Evolutionary conservation across 2,888 invertebrate genomes (phyloP), one percentile per base, ranked within the genome.

Genomic region (Monochamus alternatus): DNA sequence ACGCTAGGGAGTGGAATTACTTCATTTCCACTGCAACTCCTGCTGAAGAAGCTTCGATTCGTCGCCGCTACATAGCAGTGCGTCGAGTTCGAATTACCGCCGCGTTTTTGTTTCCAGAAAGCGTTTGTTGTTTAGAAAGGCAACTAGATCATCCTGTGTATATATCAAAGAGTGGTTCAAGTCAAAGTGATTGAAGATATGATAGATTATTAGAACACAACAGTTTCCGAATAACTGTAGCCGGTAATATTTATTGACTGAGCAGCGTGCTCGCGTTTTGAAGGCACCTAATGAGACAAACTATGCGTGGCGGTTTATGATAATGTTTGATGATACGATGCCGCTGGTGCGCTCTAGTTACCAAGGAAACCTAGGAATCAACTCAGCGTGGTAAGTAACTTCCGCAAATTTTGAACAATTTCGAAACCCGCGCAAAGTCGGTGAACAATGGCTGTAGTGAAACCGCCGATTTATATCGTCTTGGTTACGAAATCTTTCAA

Each of bases 321-420:
- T 72, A 70, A 68, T 73, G 74, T 78, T 79, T 82, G 78, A 83
- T 83, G 86, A 84, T 86, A 38, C 14, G 55, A 55, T 55, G 7
- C 55, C 55, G 12, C 22, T 55, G 55, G 55, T 14, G 85, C 85
- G 87, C 86, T 87, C 87, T 81, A 87, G 84, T 87, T 87, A 82
- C 85, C 83, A 85, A 85, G 83, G 84, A 84, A 86, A 84, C 82
- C 84, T 78, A 76, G 78, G 79, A 74, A 83, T 83, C 82, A 85
- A 83, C 81, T 79, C 83, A 79, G 81, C 85, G 85, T 85, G 85
- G 84, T 86, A 84, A 85, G 84, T 78, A 81, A 80, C 81, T 83
- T 85, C 83, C 85, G 83, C 76, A 77, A 68, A 77, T 82, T 82
- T 80, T 74, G 71, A 78, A 76, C 73, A 51, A 60, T 83, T 81